Base-by-base conservation (phyloP, 2,888 invertebrate species). In the Liopterus haemorrhoidalis region DNA sequence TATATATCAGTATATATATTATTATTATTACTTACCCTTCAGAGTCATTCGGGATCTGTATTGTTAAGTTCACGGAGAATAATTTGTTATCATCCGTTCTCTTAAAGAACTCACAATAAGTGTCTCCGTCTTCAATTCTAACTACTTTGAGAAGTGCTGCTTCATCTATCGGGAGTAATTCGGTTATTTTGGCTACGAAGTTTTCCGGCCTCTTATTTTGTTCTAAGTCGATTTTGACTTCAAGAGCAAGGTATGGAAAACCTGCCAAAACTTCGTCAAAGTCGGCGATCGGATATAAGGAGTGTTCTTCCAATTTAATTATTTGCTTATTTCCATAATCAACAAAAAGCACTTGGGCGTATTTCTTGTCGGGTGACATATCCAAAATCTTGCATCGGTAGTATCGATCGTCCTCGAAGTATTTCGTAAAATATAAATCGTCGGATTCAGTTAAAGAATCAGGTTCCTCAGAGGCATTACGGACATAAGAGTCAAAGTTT, bases 51-150 rank as follows among this genome's bases (percentile, higher is more conserved):
- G n/a, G n/a, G n/a, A n/a, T n/a, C n/a, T n/a, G n/a, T n/a, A n/a
- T 74, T 9, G 80, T 76, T 57, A 79, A 79, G 65, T 85, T 86
- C 48, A 88, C 77, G 44, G 79, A 82, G 56, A 76, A 79, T 49
- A 85, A 69, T 21, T 76, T 72, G 56, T 77, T 76, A 53, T 75
- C 76, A 11, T 74, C 74, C 39, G 77, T 71, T 57, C 85, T 74
- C 57, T 80, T 82, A 66, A 82, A 84, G 40, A 87, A 73, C 59
- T 82, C 83, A 84, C 82, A 45, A 74, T 58, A 4, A 76, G 73
- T n/a, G 15, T 59, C 57, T 36, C 57, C 59, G 53, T 56, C 52
- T n/a, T 54, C 56, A n/a, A 54, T 50, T 21, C 50, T 52, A 1
- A 69, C 55, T 4, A 71, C 59, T 55, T 71, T 73, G 9, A 71